Base-by-base conservation (phyloP, 2,888 invertebrate genomes). In the Nycteola revayana region DNA sequence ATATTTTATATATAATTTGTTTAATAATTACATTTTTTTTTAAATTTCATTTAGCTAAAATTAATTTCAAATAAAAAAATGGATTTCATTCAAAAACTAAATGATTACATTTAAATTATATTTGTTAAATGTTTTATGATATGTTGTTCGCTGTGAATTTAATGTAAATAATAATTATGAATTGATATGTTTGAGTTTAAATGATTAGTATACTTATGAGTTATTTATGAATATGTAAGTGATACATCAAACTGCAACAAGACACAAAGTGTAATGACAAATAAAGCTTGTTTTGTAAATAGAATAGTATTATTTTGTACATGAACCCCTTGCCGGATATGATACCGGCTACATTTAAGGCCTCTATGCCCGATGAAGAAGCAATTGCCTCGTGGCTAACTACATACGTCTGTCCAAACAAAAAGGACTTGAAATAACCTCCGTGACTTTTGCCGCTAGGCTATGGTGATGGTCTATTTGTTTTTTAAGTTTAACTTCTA, bases 251-350 rank as follows among this genome's bases (percentile, higher is more conserved):
- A 41, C 28, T 28, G 46, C 56, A 49, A 53, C 32, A 27, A 59
- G 49, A 77, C 78, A 80, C 81, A 71, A 77, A 75, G 78, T 81
- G 75, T 81, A 72, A 75, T 67, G 73, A 78, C 70, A 74, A 86
- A 82, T 83, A 85, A 84, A 84, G 85, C 84, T 85, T 85, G 70
- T 77, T 78, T 81, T 73, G 42, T 65, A 57, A 49, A n/a, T n/a
- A n/a, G n/a, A n/a, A n/a, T n/a, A n/a, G n/a, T n/a, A n/a, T n/a
- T n/a, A n/a, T n/a, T n/a, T n/a, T n/a, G n/a, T n/a, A n/a, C n/a
- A n/a, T n/a, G n/a, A n/a, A n/a, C n/a, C n/a, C n/a, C n/a, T n/a
- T n/a, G n/a, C n/a, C n/a, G n/a, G n/a, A n/a, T n/a, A n/a, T n/a
- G n/a, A n/a, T n/a, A n/a, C n/a, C n/a, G n/a, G n/a, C n/a, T n/a